Percentiles rank a stretch among this genome's conserved stretches.
phyloP scores from a whole-genome alignment of 2,113 vertebrate genomes.

The Brachypteracias leptosomus region DNA sequence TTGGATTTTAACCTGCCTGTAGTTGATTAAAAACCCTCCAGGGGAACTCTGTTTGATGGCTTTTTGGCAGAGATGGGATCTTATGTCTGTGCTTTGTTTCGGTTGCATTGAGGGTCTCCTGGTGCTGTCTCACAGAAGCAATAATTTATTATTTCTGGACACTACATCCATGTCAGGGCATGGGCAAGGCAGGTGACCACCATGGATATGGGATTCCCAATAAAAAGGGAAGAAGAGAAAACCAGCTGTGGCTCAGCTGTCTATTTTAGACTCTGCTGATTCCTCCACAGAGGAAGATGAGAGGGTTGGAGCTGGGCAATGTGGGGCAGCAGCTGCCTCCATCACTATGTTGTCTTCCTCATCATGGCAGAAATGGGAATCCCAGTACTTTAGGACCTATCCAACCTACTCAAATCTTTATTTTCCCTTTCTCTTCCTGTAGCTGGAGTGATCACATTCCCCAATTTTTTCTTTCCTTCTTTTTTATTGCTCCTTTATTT shows the following conservation, averaged over 20 bases:
- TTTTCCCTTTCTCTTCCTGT: background rate
- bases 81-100: background rate
- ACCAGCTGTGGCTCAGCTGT: background rate
- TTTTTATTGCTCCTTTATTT: background rate
- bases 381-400: background rate
- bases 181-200: fast-evolving
- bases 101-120: background rate
- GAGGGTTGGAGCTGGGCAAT: background rate
- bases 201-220: background rate
- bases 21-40: background rate
- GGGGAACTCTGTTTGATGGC: background rate
- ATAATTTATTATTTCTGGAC: background rate
- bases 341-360: background rate
- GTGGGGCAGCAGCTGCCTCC: background rate
- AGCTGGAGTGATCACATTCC: background rate
- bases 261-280: background rate
- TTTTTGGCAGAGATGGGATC: background rate
- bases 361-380: background rate
- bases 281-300: background rate
- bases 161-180: background rate
- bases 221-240: background rate
- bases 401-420: background rate
- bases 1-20: background rate
- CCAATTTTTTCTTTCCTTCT: background rate
- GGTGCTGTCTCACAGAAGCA: background rate